Evolutionary conservation across 2,888 invertebrate species (phyloP).

Genomic region (Uloborus plumipes): DNA sequence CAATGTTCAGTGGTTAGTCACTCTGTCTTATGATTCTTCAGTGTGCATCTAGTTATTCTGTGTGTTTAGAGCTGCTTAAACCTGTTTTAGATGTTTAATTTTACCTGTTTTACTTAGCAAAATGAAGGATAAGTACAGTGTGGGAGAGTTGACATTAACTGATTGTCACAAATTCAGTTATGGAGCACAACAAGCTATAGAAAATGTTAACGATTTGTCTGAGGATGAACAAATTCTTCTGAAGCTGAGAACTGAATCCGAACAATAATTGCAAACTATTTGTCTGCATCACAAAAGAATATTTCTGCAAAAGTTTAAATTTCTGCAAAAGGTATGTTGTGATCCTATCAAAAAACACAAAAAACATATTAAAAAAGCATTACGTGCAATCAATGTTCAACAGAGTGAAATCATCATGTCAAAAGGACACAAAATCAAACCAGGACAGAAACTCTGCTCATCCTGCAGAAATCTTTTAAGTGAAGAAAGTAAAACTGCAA

Average conservation of each 20-base stretch:
- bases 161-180: slow-evolving; percentile 8
- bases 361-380: slow-evolving; percentile 9
- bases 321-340: slow-evolving; percentile 7
- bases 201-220: slow-evolving; percentile 15
- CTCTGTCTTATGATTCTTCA: too few relatives aligned
- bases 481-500: slow-evolving; percentile 13
- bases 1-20: too few relatives aligned
- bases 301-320: slow-evolving; percentile 6
- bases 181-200: slow-evolving; percentile 15
- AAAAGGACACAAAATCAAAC: slow-evolving; percentile 9
- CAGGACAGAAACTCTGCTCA: slow-evolving; percentile 12
- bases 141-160: slow-evolving; percentile 11
- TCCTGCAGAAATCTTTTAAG: slow-evolving; percentile 9
- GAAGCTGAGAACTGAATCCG: slow-evolving; percentile 10
- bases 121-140: not conserved
- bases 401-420: slow-evolving; percentile 4
- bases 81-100: too few relatives aligned
- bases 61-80: too few relatives aligned
- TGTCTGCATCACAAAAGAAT: slow-evolving; percentile 13
- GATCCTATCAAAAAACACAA: slow-evolving; percentile 10
- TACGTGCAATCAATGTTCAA: slow-evolving; percentile 11
- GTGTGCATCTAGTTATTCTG: too few relatives aligned
- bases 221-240: slow-evolving; percentile 12
- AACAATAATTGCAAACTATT: slow-evolving; percentile 3
- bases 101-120: too few relatives aligned